These are phyloP conservation scores for Paraescarpia echinospica DNA, from an alignment of 1,140 invertebrate genomes.

Conservation along the genomic window DNA sequence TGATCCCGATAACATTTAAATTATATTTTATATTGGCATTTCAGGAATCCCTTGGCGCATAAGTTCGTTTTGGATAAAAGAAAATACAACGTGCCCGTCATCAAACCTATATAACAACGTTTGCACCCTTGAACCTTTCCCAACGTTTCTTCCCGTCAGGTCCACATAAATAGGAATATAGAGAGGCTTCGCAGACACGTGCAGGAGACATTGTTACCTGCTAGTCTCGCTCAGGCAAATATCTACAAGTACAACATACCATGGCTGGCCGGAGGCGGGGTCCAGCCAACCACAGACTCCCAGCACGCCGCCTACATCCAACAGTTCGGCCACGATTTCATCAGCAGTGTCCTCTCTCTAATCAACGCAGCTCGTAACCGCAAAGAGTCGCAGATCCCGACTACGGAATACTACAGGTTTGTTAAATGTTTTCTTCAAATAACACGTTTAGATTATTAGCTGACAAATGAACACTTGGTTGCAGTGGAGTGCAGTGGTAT, in stretches of 20 bases:
- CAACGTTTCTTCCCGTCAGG: slow-evolving; percentile 30
- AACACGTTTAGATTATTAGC: neutral
- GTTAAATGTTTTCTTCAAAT: no score
- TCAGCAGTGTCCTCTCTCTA: neutral
- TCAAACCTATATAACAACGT: no score
- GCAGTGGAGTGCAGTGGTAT: no score
- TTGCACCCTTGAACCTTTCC: no score
- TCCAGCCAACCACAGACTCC: slow-evolving; percentile 13
- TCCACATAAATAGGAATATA: neutral
- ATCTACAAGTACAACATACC: slow-evolving; percentile 31
- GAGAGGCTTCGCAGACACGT: neutral
- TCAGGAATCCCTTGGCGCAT: no score
- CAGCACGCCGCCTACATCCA: slow-evolving; percentile 23
- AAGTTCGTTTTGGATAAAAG: no score
- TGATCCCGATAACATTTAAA: no score
- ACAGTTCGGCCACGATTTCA: neutral
- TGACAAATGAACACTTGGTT: no score
- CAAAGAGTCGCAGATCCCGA: slow-evolving; percentile 31
- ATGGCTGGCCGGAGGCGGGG: slow-evolving; percentile 28
- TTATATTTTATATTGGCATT: no score
- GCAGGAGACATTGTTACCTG: slow-evolving; percentile 34
- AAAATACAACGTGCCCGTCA: no score
- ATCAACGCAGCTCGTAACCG: slow-evolving; percentile 8
- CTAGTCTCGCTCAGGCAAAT: slow-evolving; percentile 32
- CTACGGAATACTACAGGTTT: neutral